Percentiles rank a stretch among this genome's conserved stretches.
phyloP scores from a whole-genome alignment of 2,113 vertebrate species.

The Nestor notabilis region DNA sequence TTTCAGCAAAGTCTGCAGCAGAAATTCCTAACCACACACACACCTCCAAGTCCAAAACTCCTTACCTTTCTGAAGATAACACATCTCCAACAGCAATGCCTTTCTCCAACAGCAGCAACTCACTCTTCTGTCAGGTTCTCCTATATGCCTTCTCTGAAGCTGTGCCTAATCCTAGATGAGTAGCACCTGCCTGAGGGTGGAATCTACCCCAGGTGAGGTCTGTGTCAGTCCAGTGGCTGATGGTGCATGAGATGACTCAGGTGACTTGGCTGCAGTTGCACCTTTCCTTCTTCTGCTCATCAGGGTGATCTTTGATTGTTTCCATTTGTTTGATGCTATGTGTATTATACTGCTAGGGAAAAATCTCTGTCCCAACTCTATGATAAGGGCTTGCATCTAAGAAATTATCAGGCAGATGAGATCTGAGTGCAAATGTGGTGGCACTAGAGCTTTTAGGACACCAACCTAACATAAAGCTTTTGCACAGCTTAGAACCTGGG shows the following conservation, averaged over 20 bases:
- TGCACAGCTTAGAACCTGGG: neutral
- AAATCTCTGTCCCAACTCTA: neutral
- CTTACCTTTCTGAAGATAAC: too few relatives aligned
- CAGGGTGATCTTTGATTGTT: neutral
- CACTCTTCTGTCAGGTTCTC: neutral
- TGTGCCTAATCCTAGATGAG: neutral
- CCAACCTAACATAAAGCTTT: neutral
- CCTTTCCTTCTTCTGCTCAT: neutral
- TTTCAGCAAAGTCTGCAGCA: neutral
- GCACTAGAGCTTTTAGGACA: neutral
- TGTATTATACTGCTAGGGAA: neutral
- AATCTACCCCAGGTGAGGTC: neutral
- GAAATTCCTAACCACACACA: neutral
- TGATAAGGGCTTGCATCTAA: neutral
- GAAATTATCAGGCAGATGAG: neutral
- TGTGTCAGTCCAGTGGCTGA: neutral
- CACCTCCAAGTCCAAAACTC: accelerated
- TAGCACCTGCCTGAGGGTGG: neutral
- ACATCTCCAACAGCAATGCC: too few relatives aligned
- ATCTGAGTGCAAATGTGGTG: neutral
- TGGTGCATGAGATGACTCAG: accelerated
- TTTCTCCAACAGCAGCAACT: neutral
- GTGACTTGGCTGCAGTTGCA: accelerated
- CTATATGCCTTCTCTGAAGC: neutral
- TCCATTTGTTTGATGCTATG: neutral